Base-by-base conservation (phyloP, 2,113 vertebrate genomes). In the Perca schrenkii region DNA sequence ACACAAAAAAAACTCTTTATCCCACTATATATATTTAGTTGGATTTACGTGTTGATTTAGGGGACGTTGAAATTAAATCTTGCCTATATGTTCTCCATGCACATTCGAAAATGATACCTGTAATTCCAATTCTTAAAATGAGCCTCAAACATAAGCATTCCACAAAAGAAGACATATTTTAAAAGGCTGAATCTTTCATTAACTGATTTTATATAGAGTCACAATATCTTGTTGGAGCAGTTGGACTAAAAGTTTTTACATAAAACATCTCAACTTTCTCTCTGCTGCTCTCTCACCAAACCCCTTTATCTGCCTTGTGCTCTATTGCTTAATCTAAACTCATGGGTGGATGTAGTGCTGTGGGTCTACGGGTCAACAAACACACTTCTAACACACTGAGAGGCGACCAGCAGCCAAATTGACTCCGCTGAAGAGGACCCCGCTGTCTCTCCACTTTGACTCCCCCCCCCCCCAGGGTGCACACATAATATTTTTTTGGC, bases 361-460 rank as follows among this genome's bases (percentile, higher is more conserved):
- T 16, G 54, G 74, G 66, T 74, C 62, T 36, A 49, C 6, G 4
- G 81, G 74, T 88, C 80, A 68, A 73, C 74, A 79, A 66, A 89
- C 47, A 78, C 58, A 75, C 76, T 77, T 83, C 60, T 81, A 79
- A 70, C 78, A 60, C 40, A 21, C 46, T 3, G 13, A 66, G 72
- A 80, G 47, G 31, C 22, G 57, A 74, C 53, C 21, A 36, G 1
- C 43, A 63, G 85, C 36, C 65, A 80, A 61, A 68, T 21, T 64
- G 78, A 82, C 75, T 86, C 58, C 65, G 50, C 13, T 36, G 74
- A 81, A 78, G n/a, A 43, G 28, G 16, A 76, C 58, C 31, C 63
- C 12, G 15, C 66, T n/a, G 13, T 58, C 70, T 60, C 66, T 61
- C 31, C 50, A 25, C 56, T 54, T 56, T 62, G 36, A 28, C n/a